Evolutionary conservation across 1,140 invertebrate species (phyloP), one percentile per base, ranked within the genome.

Genomic region (Zeugodacus cucurbitae): DNA sequence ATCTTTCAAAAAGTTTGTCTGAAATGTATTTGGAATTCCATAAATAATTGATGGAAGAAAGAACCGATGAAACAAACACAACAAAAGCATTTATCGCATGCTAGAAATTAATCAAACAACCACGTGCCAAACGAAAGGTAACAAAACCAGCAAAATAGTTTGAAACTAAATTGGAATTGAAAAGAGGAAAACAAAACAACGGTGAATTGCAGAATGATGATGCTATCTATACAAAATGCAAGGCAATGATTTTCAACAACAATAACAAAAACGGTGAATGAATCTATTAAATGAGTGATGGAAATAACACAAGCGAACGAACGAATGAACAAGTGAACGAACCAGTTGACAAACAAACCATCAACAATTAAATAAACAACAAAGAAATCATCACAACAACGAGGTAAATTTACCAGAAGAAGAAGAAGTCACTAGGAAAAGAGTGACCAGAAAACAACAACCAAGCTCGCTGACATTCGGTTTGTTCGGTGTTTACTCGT

Each of bases 211-310:
- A 82, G 10, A 54, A 54, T 22, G 41, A 26, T 48, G 74, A 48
- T 17, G 41, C 8, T 82, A 70, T 62, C 6, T 8, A 41, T 82
- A 11, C 34, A 82, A 2, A 82, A 54, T 82, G 74, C 74, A 82
- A 82, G n/a, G 74, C n/a, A n/a, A n/a, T 54, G 41, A 54, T n/a
- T 20, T 48, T 22, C 22, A 29, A 41, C 74, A 82, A 82, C 74
- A 82, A 82, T 82, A 82, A 48, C 74, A 82, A 82, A 82, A 82
- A 82, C 74, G 41, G 1, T 22, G 32, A 58, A 57, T 29, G 17
- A n/a, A 32, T 86, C 26, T 86, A 59, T 86, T 59, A 59, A 37
- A 59, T 34, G 2, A 86, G 57, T 59, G 57, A 86, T 34, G 34
- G 34, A 44, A 86, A 59, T 1, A 86, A 86, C 34, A 86, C 54